These are phyloP conservation scores for Drosophila eugracilis DNA, from an alignment of 1,140 invertebrate species.

Conservation along the genomic window DNA sequence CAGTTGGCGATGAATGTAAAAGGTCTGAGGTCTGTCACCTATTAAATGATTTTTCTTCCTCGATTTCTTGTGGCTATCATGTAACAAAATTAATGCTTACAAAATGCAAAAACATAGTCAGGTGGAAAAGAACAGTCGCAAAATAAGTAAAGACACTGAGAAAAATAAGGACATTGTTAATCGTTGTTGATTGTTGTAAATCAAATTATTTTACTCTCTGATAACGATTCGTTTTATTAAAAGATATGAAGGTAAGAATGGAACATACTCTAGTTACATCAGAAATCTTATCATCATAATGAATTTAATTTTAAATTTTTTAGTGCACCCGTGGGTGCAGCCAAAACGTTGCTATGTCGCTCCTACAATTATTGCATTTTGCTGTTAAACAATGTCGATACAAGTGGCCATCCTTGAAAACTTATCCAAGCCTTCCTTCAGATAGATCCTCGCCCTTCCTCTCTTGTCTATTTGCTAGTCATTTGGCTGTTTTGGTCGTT, in stretches of 20 bases:
- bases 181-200: too few relatives aligned
- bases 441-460: neutral
- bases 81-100: slow-evolving; percentile 31
- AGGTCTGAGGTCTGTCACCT: neutral
- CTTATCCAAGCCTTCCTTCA: neutral
- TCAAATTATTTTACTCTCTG: too few relatives aligned
- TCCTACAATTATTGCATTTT: slow-evolving; percentile 76
- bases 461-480: slow-evolving; percentile 21
- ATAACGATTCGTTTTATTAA: too few relatives aligned
- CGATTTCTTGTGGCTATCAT: slow-evolving; percentile 13
- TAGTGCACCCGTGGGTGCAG: slow-evolving; percentile 17
- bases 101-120: slow-evolving; percentile 17
- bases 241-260: too few relatives aligned
- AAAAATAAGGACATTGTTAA: too few relatives aligned
- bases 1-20: neutral
- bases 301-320: neutral
- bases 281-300: neutral
- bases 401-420: slow-evolving; percentile 26
- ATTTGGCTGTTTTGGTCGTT: slow-evolving; percentile 30
- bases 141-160: neutral
- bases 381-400: slow-evolving; percentile 66
- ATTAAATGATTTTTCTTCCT: slow-evolving; percentile 7
- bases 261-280: too few relatives aligned
- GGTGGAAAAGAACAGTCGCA: neutral
- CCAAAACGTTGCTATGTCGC: neutral